Evolutionary conservation across 1,140 invertebrate genomes (phyloP), one percentile per base, ranked within the genome.

Genomic region (Manduca sexta): DNA sequence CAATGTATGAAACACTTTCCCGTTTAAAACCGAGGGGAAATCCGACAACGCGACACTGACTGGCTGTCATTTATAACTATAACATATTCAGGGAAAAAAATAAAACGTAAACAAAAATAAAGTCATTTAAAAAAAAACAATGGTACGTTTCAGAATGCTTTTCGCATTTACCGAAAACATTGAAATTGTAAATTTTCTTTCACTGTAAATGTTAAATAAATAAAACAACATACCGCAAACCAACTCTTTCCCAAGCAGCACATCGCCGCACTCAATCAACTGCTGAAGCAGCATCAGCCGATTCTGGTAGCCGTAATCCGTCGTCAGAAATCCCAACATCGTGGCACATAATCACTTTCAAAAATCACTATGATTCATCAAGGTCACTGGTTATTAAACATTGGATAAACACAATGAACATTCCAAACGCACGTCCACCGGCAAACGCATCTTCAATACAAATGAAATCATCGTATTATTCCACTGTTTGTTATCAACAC

Each of bases 251-350:
- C 69, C 77, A 11, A 84, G 52, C 21, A 80, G 47, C 3, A 83
- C 74, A 53, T 84, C 79, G 0, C 79, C 79, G 37, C 79, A 84
- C 8, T 84, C 81, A 17, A 83, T 83, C 31, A 84, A 61, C 46
- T 83, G 79, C 46, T 84, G 79, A 10, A 84, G 63, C 21, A 84
- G 51, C 12, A 71, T 78, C 45, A 84, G 43, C 1, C 69, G 79
- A 34, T 77, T 76, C 55, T 81, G 69, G 35, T 78, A 77, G 45
- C 74, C 79, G 41, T 78, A 84, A 64, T 81, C 75, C 50, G 77
- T 69, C 5, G 72, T 70, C 13, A 83, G 54, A 35, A 81, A 70
- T 56, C 81, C 81, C 64, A 84, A 68, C 81, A 84, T 84, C 56
- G 49, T 79, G 12, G 56, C 49, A 58, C 63, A 68, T 66, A 62